Percentiles rank a stretch among this genome's conserved stretches.
phyloP scores from a whole-genome alignment of 2,113 vertebrate genomes.

The Lates calcarifer region DNA sequence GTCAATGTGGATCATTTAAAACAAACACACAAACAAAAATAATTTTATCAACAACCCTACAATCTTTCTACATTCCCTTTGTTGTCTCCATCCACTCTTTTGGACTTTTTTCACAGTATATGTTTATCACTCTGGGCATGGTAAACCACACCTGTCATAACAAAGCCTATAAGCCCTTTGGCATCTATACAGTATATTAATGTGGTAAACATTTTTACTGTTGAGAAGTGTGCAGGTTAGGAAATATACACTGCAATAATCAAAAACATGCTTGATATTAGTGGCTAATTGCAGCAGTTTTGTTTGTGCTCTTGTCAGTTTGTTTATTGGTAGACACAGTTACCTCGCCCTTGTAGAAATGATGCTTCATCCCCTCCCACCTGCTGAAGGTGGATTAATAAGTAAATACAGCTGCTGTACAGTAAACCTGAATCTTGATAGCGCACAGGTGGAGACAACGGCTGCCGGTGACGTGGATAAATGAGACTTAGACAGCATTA shows the following conservation, averaged over 20 bases:
- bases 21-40: too few relatives aligned
- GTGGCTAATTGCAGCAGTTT: neutral
- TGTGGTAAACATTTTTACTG: neutral
- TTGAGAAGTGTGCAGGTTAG: too few relatives aligned
- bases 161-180: neutral
- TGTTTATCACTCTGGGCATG: too few relatives aligned
- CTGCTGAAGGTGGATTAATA: constrained; percentile 12
- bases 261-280: too few relatives aligned
- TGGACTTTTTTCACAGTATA: too few relatives aligned
- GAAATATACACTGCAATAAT: too few relatives aligned
- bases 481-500: constrained; percentile 12
- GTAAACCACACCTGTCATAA: too few relatives aligned
- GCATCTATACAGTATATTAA: neutral
- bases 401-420: constrained; percentile 25
- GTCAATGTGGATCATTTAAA: too few relatives aligned
- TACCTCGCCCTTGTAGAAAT: neutral
- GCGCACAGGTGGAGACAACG: neutral
- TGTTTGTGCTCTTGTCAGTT: neutral
- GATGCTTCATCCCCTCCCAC: neutral
- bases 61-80: too few relatives aligned
- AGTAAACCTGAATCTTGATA: constrained; percentile 2
- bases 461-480: constrained; percentile 9
- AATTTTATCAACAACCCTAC: too few relatives aligned
- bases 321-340: neutral
- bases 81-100: too few relatives aligned